Conservation (phyloP, 2,888 invertebrate genomes). For the Yponomeuta malinellus region DNA sequence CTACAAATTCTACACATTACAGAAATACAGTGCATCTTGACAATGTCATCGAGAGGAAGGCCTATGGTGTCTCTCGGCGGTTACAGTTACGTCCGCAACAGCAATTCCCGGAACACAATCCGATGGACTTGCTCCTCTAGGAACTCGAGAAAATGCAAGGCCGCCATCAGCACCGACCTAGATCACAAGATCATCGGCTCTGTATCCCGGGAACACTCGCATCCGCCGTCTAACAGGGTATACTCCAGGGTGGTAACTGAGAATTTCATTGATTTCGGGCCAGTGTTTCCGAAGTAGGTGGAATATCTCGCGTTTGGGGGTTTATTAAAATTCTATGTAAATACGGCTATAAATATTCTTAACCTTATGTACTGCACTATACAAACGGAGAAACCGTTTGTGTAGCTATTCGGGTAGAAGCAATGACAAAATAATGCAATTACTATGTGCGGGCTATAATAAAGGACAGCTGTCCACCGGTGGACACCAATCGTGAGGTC, state of each 20-base stretch:
- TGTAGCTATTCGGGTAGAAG: too few relatives aligned
- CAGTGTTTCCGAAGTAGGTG: background rate
- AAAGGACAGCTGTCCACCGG: too few relatives aligned
- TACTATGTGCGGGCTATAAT: too few relatives aligned
- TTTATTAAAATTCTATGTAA: too few relatives aligned
- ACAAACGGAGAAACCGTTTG: too few relatives aligned
- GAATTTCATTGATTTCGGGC: background rate
- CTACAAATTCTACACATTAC: background rate
- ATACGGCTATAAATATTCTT: too few relatives aligned
- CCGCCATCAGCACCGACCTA: background rate
- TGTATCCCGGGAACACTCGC: slow-evolving; percentile 7
- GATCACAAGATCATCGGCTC: background rate
- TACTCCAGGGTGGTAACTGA: background rate
- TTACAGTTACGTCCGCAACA: slow-evolving; percentile 4
- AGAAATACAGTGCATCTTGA: background rate
- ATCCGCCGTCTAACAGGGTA: background rate
- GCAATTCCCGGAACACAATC: background rate
- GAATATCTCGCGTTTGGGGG: too few relatives aligned
- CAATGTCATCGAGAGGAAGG: background rate
- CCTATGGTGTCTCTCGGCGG: slow-evolving; percentile 1
- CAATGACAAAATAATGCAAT: too few relatives aligned
- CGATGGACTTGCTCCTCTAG: slow-evolving; percentile 14
- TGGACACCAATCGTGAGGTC: too few relatives aligned
- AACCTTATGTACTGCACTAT: too few relatives aligned
- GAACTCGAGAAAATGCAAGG: slow-evolving; percentile 11